Conservation (phyloP, 2,888 invertebrate species). For the Nowickia ferox region DNA sequence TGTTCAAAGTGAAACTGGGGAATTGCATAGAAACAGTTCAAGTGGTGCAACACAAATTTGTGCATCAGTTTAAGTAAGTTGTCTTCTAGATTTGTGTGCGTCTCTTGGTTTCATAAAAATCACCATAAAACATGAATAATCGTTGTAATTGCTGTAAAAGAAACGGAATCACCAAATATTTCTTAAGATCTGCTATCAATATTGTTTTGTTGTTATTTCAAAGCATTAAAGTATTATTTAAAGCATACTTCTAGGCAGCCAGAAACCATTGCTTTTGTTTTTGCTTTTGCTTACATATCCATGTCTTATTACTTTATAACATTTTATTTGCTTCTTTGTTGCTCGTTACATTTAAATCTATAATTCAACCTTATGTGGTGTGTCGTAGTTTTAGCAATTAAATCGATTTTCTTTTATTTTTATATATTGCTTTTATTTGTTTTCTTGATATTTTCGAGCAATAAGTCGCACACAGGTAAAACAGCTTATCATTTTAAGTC, state of each 20-base stretch:
- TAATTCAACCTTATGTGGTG: neutral
- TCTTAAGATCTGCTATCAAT: constrained; percentile 1
- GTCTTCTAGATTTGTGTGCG: neutral
- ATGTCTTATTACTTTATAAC: neutral
- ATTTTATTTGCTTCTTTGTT: neutral
- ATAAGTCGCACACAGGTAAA: constrained; percentile 9
- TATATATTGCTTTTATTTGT: constrained; percentile 14
- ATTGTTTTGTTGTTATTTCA: neutral
- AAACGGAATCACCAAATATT: neutral
- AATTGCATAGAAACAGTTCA: constrained; percentile 86
- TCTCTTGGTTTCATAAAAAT: neutral
- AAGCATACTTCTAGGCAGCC: constrained; percentile 67
- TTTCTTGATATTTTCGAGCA: constrained; percentile 22
- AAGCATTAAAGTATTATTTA: neutral
- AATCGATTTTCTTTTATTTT: constrained; percentile 65
- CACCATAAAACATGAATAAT: constrained; percentile 10
- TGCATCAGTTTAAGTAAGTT: constrained; percentile 82
- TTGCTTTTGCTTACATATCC: constrained; percentile 1
- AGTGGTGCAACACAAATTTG: constrained; percentile 83
- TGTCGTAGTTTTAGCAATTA: constrained; percentile 36
- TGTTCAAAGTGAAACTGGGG: constrained; percentile 84
- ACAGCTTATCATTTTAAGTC: neutral
- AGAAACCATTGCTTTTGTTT: neutral
- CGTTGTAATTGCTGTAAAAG: neutral
- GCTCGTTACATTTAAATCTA: neutral